A percentile compares a stretch with the other conserved stretches of the same genome.
These are phyloP conservation scores for Zapus hudsonius DNA, from an alignment of 2,113 vertebrate genomes.

Conservation along the genomic window DNA sequence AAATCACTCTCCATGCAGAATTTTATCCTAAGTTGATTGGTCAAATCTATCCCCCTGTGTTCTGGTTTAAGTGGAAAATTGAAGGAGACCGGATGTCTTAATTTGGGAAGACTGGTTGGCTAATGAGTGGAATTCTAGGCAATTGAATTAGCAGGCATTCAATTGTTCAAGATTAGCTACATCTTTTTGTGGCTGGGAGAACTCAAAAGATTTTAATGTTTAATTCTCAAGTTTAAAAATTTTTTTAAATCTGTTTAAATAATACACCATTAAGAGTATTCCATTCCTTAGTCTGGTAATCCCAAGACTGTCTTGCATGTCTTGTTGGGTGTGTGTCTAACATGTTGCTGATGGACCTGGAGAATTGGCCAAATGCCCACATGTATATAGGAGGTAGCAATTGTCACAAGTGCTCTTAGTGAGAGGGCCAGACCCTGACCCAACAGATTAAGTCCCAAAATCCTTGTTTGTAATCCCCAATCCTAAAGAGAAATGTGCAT, in stretches of 20 bases:
- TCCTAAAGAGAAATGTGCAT: neutral
- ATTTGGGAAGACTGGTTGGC: slow-evolving; percentile 76
- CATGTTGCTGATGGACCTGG: neutral
- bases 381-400: rapidly evolving
- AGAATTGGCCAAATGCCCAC: neutral
- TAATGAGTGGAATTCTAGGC: slow-evolving; percentile 65
- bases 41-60: slow-evolving; percentile 73
- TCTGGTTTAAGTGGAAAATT: slow-evolving; percentile 77
- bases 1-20: slow-evolving; percentile 69
- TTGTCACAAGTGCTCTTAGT: neutral
- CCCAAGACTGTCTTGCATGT: neutral
- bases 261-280: neutral
- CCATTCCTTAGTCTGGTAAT: neutral
- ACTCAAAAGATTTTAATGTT: slow-evolving; percentile 36
- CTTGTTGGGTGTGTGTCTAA: neutral
- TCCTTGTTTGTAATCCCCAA: neutral
- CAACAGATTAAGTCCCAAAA: neutral
- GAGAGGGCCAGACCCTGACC: neutral
- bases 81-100: slow-evolving; percentile 82
- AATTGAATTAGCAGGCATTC: slow-evolving; percentile 75
- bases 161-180: slow-evolving; percentile 41
- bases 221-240: slow-evolving; percentile 9
- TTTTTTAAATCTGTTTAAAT: slow-evolving; percentile 8
- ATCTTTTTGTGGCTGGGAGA: slow-evolving; percentile 39
- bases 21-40: slow-evolving; percentile 77